Evolutionary conservation across 1,140 invertebrate genomes (phyloP), one percentile per base, ranked within the genome.

Genomic region (Marisa cornuarietis): DNA sequence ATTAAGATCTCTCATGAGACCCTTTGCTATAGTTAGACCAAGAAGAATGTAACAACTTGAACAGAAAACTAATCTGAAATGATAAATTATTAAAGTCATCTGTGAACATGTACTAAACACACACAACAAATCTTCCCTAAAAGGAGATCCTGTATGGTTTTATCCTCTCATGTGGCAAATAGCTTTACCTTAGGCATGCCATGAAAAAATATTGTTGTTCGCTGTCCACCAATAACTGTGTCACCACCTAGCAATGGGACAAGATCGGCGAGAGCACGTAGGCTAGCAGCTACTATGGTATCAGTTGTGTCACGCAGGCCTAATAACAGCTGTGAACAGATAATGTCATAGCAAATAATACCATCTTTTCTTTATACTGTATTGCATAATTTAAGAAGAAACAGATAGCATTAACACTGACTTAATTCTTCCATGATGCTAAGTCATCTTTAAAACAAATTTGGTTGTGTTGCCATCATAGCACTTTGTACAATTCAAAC

Each of bases 221-320:
- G 92, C 84, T 95, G 94, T 1, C 95, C 95, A 20, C 96, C 95
- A 69, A 97, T 94, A 0, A 97, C 95, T 26, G 93, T 92, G 1
- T 94, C 93, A 24, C 95, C 94, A 62, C 96, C 96, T 31, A 97
- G 90, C 79, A 97, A 93, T 6, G 95, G 95, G 42, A 97, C 94
- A 63, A 97, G 88, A 87, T 96, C 94, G 63, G 96, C 95, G 54
- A 97, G 89, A 76, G 94, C 95, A 69, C 93, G 92, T 63, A 97
- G 88, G 11, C 96, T 97, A 77, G 94, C 93, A 49, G 94, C 93
- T 1, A 97, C 96, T 69, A 97, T 90, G 61, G 92, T 91, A 87
- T 97, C 95, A 78, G 84, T 78, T 16, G 73, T 79, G 78, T 88
- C 87, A 63, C 86, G 52, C 7, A 88, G 42, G 16, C 87, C 87